A percentile compares a stretch with the other conserved stretches of the same genome.
phyloP scores from a whole-genome alignment of 2,888 invertebrate genomes.

The Nephrotoma flavescens region DNA sequence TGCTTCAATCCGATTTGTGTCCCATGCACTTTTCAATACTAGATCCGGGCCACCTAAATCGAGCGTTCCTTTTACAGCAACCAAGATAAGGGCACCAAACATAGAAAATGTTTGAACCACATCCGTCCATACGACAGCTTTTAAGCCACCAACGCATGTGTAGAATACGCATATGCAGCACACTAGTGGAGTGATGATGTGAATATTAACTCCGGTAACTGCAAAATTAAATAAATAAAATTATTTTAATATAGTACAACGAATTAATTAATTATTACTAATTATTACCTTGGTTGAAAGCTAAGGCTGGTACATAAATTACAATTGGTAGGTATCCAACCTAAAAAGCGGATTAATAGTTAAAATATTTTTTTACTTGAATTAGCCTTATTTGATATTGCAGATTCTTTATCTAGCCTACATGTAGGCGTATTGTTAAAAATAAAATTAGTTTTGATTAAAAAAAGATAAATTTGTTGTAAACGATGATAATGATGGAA shows the following conservation, averaged over 20 bases:
- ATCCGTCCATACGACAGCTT: constrained; percentile 65
- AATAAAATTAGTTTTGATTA: no score
- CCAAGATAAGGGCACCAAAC: constrained; percentile 58
- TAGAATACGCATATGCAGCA: constrained; percentile 78
- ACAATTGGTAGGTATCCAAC: constrained; percentile 65
- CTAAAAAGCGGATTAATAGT: constrained; percentile 31
- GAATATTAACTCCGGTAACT: constrained; percentile 75
- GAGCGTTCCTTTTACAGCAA: constrained; percentile 57
- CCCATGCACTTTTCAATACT: constrained; percentile 51
- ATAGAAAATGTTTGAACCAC: constrained; percentile 66
- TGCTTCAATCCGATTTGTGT: constrained; percentile 52
- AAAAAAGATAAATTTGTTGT: no score
- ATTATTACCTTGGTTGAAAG: constrained; percentile 58
- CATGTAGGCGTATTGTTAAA: no score
- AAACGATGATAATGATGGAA: no score
- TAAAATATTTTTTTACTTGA: neutral
- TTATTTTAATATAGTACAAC: constrained; percentile 4
- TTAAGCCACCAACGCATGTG: constrained; percentile 65
- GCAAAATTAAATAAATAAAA: constrained; percentile 19
- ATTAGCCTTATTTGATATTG: neutral
- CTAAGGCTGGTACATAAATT: constrained; percentile 63
- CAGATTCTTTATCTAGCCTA: no score
- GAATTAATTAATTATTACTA: constrained; percentile 26
- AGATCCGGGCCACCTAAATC: constrained; percentile 54
- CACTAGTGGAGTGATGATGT: constrained; percentile 67